These are phyloP conservation scores for Pelecanoides urinatrix DNA, from an alignment of 2,113 vertebrate species.

Conservation along the genomic window DNA sequence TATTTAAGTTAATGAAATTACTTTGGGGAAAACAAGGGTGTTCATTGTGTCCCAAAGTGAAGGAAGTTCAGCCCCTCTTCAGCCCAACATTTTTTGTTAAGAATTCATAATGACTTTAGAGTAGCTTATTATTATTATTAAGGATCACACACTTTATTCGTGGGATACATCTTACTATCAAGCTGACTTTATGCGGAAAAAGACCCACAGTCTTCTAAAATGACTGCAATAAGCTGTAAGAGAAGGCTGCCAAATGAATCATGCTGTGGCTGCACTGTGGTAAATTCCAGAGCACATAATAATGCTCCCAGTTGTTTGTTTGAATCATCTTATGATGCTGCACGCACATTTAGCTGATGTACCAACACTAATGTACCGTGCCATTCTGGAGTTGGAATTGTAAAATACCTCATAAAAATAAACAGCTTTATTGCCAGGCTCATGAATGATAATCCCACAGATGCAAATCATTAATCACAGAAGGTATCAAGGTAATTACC, in stretches of 20 bases:
- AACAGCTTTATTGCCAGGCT: constrained; percentile 2
- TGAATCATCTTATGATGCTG: neutral
- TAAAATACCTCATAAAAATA: constrained; percentile 27
- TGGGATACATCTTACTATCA: neutral
- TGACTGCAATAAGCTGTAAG: neutral
- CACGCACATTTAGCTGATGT: constrained; percentile 28
- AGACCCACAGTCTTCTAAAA: neutral
- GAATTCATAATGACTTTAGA: neutral
- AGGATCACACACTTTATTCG: neutral
- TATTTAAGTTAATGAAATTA: neutral
- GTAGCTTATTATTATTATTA: neutral
- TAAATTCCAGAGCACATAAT: constrained; percentile 3
- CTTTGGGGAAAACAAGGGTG: neutral
- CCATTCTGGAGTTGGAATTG: neutral
- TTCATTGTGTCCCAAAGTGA: neutral
- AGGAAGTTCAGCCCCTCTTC: neutral
- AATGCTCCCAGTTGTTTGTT: constrained; percentile 39
- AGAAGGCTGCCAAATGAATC: constrained; percentile 15
- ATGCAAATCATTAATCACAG: constrained; percentile 40
- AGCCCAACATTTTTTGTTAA: neutral
- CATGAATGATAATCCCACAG: constrained; percentile 26
- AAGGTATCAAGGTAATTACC: neutral
- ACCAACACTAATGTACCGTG: constrained; percentile 23
- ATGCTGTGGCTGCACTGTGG: neutral
- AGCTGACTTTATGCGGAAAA: neutral